These are phyloP conservation scores for Ametastegia equiseti DNA, from an alignment of 2,888 invertebrate genomes.

Conservation along the genomic window DNA sequence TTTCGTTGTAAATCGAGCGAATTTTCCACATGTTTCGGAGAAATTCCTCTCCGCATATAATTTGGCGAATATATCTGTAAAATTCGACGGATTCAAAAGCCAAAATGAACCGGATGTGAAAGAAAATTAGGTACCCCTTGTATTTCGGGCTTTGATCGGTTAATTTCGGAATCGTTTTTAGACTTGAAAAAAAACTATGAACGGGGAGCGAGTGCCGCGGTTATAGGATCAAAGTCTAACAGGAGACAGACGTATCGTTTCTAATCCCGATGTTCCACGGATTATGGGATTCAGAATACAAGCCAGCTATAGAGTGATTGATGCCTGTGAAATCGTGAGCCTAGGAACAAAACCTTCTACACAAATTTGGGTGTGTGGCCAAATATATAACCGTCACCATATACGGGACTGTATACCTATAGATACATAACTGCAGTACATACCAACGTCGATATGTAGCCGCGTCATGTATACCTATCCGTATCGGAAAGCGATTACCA, in stretches of 20 bases:
- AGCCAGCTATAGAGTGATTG: background rate
- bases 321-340: background rate
- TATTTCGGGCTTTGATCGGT: too few species aligned
- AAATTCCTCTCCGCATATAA: too few species aligned
- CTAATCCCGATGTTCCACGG: constrained; percentile 10
- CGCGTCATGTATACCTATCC: constrained; percentile 5
- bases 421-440: background rate
- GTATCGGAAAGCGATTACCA: constrained; percentile 45
- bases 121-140: too few species aligned
- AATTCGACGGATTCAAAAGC: too few species aligned
- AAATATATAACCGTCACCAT: background rate
- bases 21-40: too few species aligned
- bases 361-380: background rate
- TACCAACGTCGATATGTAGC: background rate
- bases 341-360: constrained; percentile 27
- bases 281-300: constrained; percentile 1
- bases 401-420: background rate
- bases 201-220: background rate
- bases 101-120: too few species aligned
- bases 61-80: too few species aligned
- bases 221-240: background rate
- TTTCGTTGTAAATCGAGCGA: too few species aligned
- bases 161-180: too few species aligned
- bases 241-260: background rate
- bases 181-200: too few species aligned